A percentile compares a stretch with the other conserved stretches of the same genome.
Conservation (phyloP, 2,888 invertebrate genomes). For the Gerris lacustris region DNA sequence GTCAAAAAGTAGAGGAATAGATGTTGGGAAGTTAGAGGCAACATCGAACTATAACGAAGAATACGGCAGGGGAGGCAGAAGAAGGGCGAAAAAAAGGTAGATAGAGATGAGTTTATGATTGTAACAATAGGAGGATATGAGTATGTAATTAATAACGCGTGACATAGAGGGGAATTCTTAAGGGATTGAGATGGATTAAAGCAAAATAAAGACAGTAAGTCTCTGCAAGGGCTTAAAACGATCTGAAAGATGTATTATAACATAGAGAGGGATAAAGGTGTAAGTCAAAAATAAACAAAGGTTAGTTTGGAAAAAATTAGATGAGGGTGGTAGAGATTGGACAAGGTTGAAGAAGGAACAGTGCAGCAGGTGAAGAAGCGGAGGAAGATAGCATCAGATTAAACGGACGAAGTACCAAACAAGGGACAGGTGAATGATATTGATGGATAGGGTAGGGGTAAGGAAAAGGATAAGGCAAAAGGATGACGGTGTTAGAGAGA, state of each 20-base stretch:
- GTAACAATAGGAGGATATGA: too few relatives aligned
- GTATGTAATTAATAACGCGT: too few relatives aligned
- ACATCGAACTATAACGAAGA: too few relatives aligned
- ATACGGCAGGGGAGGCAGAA: too few relatives aligned
- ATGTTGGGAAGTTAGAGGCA: too few relatives aligned
- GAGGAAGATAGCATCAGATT: background rate
- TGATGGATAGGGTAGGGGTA: background rate
- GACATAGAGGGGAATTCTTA: background rate
- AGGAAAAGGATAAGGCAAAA: background rate
- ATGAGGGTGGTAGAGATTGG: background rate
- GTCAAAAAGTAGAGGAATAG: too few relatives aligned
- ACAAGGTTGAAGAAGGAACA: background rate
- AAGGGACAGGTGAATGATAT: slow-evolving; percentile 2
- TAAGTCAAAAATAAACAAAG: too few relatives aligned
- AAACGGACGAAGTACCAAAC: background rate
- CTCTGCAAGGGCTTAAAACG: background rate
- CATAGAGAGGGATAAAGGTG: background rate
- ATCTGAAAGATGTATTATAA: background rate
- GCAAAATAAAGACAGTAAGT: background rate
- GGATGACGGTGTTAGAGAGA: slow-evolving; percentile 4
- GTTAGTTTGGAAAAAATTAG: background rate
- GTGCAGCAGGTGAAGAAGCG: background rate
- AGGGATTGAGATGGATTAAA: background rate
- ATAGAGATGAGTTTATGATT: too few relatives aligned
- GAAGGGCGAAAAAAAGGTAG: too few relatives aligned